Conservation (phyloP, 2,797 vertebrate species). For the Sebastes elongatus region DNA sequence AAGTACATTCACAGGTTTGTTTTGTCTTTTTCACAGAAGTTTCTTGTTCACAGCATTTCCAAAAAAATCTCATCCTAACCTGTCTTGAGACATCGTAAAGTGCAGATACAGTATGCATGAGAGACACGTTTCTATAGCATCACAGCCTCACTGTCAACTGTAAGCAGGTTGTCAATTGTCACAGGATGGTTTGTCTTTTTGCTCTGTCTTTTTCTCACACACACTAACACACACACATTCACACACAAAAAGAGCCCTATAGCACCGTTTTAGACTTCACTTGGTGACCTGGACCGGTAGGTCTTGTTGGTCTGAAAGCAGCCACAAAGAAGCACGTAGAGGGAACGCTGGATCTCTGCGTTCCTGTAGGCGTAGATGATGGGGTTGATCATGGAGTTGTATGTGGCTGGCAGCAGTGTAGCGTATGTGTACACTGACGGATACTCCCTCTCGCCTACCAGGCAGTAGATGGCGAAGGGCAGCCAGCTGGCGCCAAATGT, state of each 20-base stretch:
- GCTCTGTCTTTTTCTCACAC: conserved; percentile 18
- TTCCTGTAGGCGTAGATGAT: conserved; percentile 99
- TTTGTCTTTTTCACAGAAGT: conserved; percentile 72
- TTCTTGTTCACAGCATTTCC: conserved; percentile 83
- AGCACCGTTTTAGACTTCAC: conserved; percentile 87
- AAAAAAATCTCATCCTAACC: conserved; percentile 51
- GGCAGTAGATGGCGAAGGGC: conserved; percentile 96
- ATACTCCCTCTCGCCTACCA: conserved; percentile 91
- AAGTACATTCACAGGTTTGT: conserved; percentile 86
- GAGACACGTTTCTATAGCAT: conserved; percentile 45
- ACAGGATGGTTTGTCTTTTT: conserved; percentile 55
- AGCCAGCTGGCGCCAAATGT: conserved; percentile 98
- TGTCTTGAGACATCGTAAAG: conserved; percentile 87
- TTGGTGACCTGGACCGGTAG: conserved; percentile 95
- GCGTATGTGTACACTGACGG: conserved; percentile 95
- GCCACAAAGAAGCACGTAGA: conserved; percentile 94
- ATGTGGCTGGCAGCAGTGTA: conserved; percentile 95
- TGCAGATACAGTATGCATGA: conserved; percentile 83
- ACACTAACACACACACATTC: background rate
- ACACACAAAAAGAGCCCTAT: conserved; percentile 13
- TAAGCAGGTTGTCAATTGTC: conserved; percentile 79
- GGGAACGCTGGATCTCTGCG: conserved; percentile 94
- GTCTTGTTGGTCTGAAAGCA: conserved; percentile 91
- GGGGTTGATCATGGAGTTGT: conserved; percentile 99
- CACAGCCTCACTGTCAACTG: conserved; percentile 75